These are phyloP conservation scores for Phycodurus eques DNA, from an alignment of 2,113 vertebrate genomes.

Conservation along the genomic window DNA sequence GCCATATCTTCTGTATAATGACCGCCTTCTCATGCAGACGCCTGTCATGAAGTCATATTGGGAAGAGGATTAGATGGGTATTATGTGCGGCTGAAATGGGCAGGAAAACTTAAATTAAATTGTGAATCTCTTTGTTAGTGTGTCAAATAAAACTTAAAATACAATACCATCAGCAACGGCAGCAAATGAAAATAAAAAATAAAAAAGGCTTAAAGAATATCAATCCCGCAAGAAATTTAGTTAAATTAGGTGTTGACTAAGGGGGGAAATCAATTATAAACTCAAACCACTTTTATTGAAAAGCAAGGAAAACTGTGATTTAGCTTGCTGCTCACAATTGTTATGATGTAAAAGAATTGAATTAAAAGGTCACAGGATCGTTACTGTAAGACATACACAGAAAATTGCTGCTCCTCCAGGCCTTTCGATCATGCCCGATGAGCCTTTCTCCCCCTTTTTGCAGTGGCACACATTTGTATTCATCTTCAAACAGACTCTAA, in stretches of 20 bases:
- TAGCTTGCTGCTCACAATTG: constrained; percentile 30
- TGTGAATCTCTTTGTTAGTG: constrained; percentile 14
- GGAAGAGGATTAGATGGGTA: constrained; percentile 31
- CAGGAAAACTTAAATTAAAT: constrained; percentile 30
- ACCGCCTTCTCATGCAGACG: constrained; percentile 75
- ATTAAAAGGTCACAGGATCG: constrained; percentile 58
- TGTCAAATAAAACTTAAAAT: constrained; percentile 4
- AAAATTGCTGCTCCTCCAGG: constrained; percentile 43
- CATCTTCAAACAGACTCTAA: constrained; percentile 74
- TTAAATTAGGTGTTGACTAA: not conserved
- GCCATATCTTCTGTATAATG: constrained; percentile 88
- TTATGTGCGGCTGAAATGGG: constrained; percentile 28
- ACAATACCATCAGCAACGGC: not conserved
- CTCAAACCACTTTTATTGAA: not conserved
- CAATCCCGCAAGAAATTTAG: not conserved
- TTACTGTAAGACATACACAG: constrained; percentile 22
- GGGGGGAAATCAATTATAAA: not conserved
- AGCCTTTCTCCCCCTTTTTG: constrained; percentile 57
- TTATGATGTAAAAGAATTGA: constrained; percentile 28
- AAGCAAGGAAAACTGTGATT: constrained; percentile 10
- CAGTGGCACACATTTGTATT: constrained; percentile 69
- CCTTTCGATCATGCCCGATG: constrained; percentile 62
- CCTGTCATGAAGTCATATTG: constrained; percentile 73
- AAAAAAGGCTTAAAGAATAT: not conserved
- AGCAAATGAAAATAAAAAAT: not conserved